A percentile compares a stretch with the other conserved stretches of the same genome.
These are phyloP conservation scores for Phoxinus phoxinus DNA, from an alignment of 2,113 vertebrate species.

Conservation along the genomic window DNA sequence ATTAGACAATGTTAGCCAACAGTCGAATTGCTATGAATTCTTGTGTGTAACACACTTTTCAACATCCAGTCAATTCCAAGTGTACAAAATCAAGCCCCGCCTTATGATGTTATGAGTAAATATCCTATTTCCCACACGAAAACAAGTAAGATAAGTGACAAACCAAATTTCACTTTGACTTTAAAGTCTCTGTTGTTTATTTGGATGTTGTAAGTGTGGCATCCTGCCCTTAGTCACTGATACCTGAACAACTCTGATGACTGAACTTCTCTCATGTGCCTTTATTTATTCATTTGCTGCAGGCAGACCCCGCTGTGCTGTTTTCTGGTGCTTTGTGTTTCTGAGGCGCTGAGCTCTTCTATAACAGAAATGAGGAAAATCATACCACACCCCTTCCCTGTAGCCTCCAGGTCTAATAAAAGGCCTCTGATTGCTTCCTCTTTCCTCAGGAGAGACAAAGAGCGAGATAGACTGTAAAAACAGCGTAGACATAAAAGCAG, in stretches of 20 bases:
- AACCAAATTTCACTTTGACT: slow-evolving; percentile 14
- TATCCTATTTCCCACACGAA: background rate
- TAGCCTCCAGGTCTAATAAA: slow-evolving; percentile 62
- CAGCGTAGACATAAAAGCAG: slow-evolving; percentile 37
- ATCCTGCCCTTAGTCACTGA: slow-evolving; percentile 26
- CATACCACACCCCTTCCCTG: slow-evolving; percentile 57
- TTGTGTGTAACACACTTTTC: background rate
- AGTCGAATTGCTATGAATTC: background rate
- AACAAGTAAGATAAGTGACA: background rate
- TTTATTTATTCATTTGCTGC: slow-evolving; percentile 40
- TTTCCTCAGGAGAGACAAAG: slow-evolving; percentile 56
- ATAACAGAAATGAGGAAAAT: slow-evolving; percentile 59
- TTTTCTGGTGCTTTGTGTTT: slow-evolving; percentile 49
- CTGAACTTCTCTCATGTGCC: slow-evolving; percentile 38
- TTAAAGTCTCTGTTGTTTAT: background rate
- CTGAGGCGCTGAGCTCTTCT: slow-evolving; percentile 37
- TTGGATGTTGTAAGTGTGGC: slow-evolving; percentile 16
- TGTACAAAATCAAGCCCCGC: background rate
- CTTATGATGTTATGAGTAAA: background rate
- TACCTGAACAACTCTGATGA: slow-evolving; percentile 18
- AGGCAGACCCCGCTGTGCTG: slow-evolving; percentile 37
- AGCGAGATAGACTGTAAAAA: slow-evolving; percentile 38
- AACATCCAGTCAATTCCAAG: background rate
- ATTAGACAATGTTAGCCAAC: background rate
- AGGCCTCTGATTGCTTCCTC: slow-evolving; percentile 63